Percentiles rank a stretch among this genome's conserved stretches.
These are phyloP conservation scores for Mallotus villosus DNA, from an alignment of 2,797 vertebrate species.

Conservation along the genomic window DNA sequence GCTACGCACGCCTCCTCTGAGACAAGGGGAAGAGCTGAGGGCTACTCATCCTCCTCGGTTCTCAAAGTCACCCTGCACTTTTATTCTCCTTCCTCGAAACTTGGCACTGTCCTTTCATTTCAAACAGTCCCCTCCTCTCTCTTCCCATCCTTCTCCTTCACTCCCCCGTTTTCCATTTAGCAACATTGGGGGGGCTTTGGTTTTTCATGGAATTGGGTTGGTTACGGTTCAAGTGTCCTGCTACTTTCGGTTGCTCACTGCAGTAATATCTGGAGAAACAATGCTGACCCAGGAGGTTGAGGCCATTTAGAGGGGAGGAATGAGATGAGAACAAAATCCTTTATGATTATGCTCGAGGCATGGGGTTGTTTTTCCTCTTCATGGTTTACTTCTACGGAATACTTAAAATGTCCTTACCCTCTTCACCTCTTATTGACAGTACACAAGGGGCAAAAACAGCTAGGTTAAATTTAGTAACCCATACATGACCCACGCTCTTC, in stretches of 20 bases:
- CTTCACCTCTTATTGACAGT: background rate
- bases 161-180: conserved; percentile 27
- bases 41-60: conserved; percentile 63
- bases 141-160: conserved; percentile 22
- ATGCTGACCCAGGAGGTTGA: conserved; percentile 35
- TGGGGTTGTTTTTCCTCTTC: conserved; percentile 28
- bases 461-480: too few species aligned
- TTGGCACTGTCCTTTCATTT: conserved; percentile 51
- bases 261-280: conserved; percentile 49
- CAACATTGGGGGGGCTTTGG: background rate
- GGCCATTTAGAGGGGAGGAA: conserved; percentile 17
- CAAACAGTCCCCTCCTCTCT: conserved; percentile 9
- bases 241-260: conserved; percentile 51
- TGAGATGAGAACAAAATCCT: conserved; percentile 45
- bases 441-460: too few species aligned
- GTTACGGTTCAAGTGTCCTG: conserved; percentile 68
- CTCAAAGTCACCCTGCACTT: conserved; percentile 75
- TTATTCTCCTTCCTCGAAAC: conserved; percentile 44
- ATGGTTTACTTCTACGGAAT: conserved; percentile 25
- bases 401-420: conserved; percentile 24
- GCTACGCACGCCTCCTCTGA: conserved; percentile 58
- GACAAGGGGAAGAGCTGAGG: conserved; percentile 64
- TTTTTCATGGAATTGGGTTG: conserved; percentile 58
- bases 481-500: too few species aligned
- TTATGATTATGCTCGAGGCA: conserved; percentile 44